Conservation (phyloP, 2,888 invertebrate genomes). For the Drosophila setosimentum region DNA sequence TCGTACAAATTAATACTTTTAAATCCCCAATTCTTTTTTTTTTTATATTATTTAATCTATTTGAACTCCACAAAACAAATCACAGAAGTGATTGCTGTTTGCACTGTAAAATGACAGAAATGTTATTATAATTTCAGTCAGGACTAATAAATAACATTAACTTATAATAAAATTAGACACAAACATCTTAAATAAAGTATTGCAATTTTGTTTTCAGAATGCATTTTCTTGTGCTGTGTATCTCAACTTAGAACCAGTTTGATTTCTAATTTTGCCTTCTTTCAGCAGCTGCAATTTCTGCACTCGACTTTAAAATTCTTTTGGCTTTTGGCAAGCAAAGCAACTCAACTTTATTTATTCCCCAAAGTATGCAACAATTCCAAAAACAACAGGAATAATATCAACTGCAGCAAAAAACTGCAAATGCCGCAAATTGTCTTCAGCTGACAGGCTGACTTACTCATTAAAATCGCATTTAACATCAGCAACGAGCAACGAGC, state of each 20-base stretch:
- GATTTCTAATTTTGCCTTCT: background rate
- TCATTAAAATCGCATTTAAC: constrained; percentile 63
- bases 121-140: too few species aligned
- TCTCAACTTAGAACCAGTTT: background rate
- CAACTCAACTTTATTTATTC: background rate
- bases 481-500: background rate
- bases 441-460: constrained; percentile 11
- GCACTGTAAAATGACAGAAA: too few species aligned
- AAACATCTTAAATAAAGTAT: background rate
- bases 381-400: background rate
- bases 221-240: background rate
- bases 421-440: constrained; percentile 44
- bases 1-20: background rate
- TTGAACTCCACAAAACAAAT: too few species aligned
- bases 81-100: too few species aligned
- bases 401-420: constrained; percentile 1
- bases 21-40: background rate
- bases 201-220: background rate
- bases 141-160: too few species aligned
- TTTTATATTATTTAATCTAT: background rate
- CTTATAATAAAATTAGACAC: background rate
- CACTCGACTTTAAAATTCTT: background rate
- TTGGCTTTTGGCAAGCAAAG: background rate
- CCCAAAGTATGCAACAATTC: constrained; percentile 34
- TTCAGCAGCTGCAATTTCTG: background rate